Evolutionary conservation across 1,140 invertebrate genomes (phyloP).

Genomic region (Drosophila aff.): DNA sequence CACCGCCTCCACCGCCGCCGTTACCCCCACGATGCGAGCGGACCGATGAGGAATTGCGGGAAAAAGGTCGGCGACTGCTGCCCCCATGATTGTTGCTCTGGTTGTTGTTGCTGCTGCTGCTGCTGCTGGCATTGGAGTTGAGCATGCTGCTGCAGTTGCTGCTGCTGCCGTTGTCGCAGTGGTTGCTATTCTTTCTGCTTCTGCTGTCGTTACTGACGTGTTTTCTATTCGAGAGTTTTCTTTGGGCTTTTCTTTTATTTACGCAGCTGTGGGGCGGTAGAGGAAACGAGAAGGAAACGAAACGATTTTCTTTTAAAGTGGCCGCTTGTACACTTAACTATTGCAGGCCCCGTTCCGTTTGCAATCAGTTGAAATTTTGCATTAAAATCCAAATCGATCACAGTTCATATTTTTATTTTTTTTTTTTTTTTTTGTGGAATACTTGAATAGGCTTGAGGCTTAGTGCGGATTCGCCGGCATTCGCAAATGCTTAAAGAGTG

Average conservation of each 20-base stretch:
- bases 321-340: slow-evolving; percentile 44
- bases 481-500: slow-evolving; percentile 11
- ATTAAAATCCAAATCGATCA: slow-evolving; percentile 13
- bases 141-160: slow-evolving; percentile 63
- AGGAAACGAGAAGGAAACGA: slow-evolving; percentile 42
- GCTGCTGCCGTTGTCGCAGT: slow-evolving; percentile 11
- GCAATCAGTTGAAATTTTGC: slow-evolving; percentile 21
- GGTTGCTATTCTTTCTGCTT: slow-evolving; percentile 2
- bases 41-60: slow-evolving; percentile 70
- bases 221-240: slow-evolving; percentile 36
- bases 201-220: slow-evolving; percentile 27
- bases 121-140: slow-evolving; percentile 69
- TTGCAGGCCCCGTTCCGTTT: slow-evolving; percentile 31
- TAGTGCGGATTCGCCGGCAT: not conserved
- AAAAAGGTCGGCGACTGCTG: slow-evolving; percentile 73
- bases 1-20: slow-evolving; percentile 25
- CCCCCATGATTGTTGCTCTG: slow-evolving; percentile 62
- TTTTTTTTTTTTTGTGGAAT: not conserved
- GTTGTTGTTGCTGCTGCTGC: slow-evolving; percentile 24
- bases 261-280: slow-evolving; percentile 42
- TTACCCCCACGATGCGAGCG: slow-evolving; percentile 67
- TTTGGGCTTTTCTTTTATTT: slow-evolving; percentile 25
- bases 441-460: not conserved
- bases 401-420: not conserved
- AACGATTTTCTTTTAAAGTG: slow-evolving; percentile 41